Evolutionary conservation across 2,113 vertebrate genomes (phyloP).

Genomic region (Hemiscyllium ocellatum): DNA sequence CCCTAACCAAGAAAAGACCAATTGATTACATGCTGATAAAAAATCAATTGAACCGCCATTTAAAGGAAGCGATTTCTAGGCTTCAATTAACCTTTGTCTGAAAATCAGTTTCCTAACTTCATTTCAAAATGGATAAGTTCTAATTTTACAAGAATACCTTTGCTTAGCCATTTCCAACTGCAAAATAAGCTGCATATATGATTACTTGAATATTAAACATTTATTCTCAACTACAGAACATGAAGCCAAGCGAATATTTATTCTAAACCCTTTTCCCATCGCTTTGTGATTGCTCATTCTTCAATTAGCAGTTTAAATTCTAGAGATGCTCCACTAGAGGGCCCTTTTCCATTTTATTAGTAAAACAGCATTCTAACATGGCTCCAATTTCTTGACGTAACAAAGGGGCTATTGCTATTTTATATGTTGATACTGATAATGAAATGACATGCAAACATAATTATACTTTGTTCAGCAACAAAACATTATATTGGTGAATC

Average conservation of each 20-base stretch:
- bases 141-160: not conserved
- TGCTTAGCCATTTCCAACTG: not conserved
- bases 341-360: not conserved
- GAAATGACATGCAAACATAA: not conserved
- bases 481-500: not conserved
- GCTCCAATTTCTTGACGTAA: not conserved
- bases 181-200: not conserved
- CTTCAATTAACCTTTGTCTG: not conserved
- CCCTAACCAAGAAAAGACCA: not conserved
- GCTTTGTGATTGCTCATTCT: not conserved
- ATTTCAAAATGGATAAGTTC: not conserved
- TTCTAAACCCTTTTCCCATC: not conserved
- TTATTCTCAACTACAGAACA: not conserved
- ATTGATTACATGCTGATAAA: not conserved
- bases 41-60: not conserved
- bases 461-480: not conserved
- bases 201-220: not conserved
- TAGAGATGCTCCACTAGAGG: not conserved
- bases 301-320: not conserved
- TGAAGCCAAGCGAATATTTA: not conserved
- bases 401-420: not conserved
- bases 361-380: not conserved
- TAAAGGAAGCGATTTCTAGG: not conserved
- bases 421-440: not conserved
- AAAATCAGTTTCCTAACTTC: not conserved